Percentiles rank a stretch among this genome's conserved stretches.
Conservation (phyloP, 2,113 vertebrate species). For the Semnornis frantzii region DNA sequence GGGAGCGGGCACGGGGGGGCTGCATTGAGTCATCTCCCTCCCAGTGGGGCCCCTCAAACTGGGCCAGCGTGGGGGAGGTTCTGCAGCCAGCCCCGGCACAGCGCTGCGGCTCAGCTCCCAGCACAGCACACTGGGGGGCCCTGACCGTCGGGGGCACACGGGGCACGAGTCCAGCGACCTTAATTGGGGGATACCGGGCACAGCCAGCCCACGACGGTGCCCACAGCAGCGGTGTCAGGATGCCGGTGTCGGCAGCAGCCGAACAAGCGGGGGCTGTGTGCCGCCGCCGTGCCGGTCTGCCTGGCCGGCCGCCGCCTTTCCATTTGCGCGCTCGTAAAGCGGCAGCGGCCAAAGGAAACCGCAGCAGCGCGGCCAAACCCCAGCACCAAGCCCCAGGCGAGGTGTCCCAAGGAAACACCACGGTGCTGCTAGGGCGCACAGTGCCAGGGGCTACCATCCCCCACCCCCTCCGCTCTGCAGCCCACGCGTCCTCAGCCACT, state of each 20-base stretch:
- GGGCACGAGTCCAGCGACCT: not conserved
- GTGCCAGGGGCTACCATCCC: not conserved
- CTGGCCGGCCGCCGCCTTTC: not conserved
- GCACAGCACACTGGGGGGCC: not conserved
- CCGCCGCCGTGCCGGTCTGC: not conserved
- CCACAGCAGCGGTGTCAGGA: not conserved
- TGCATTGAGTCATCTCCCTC: conserved; percentile 32
- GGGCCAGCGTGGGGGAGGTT: not conserved
- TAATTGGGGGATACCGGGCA: fast-evolving
- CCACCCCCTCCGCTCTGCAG: not conserved
- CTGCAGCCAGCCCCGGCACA: not conserved
- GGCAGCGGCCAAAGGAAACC: not conserved
- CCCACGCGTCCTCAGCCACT: not conserved
- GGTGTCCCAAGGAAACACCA: not conserved
- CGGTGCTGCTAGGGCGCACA: fast-evolving
- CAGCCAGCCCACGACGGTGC: not conserved
- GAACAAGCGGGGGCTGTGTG: conserved; percentile 15
- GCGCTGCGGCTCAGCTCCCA: not conserved
- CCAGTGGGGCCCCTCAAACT: conserved; percentile 8
- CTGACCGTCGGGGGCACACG: fast-evolving
- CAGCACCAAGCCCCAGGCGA: fast-evolving
- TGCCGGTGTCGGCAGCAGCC: not conserved
- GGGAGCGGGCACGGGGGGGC: not conserved
- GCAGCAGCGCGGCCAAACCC: fast-evolving
- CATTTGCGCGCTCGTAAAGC: not conserved